Evolutionary conservation across 2,113 vertebrate species (phyloP).

Genomic region (Serilophus lunatus): DNA sequence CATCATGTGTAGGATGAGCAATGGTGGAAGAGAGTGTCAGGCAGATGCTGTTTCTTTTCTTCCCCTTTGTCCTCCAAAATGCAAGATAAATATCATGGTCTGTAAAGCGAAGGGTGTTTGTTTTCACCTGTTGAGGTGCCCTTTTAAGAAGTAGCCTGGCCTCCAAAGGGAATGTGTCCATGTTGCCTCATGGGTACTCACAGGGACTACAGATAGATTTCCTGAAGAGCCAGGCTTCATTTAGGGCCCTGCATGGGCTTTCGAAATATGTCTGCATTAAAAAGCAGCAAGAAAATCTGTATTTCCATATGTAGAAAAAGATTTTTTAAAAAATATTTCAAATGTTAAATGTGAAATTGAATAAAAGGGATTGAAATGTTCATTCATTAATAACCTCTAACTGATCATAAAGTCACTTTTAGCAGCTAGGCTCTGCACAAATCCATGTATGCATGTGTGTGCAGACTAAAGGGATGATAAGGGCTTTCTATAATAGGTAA

Average conservation of each 20-base stretch:
- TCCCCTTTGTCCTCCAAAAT: neutral
- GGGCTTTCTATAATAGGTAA: neutral
- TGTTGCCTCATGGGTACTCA: rapidly evolving
- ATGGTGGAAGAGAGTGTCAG: neutral
- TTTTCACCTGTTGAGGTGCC: neutral
- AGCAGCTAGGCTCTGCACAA: neutral
- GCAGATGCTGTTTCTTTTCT: neutral
- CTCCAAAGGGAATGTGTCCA: neutral
- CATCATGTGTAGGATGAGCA: neutral
- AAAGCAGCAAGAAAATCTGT: neutral
- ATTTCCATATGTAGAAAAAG: neutral
- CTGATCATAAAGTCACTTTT: neutral
- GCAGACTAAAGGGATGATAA: neutral
- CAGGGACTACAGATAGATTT: neutral
- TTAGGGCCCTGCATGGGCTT: neutral
- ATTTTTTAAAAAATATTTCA: neutral
- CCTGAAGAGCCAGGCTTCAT: neutral
- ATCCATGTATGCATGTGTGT: neutral
- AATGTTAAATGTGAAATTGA: neutral
- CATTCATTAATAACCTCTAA: neutral
- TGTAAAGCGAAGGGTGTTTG: neutral
- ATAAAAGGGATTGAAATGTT: neutral
- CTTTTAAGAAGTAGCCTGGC: neutral
- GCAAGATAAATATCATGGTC: neutral
- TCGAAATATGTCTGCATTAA: neutral